phyloP scores from a whole-genome alignment of 1,140 invertebrate genomes.

The Drosophila ercepeae region DNA sequence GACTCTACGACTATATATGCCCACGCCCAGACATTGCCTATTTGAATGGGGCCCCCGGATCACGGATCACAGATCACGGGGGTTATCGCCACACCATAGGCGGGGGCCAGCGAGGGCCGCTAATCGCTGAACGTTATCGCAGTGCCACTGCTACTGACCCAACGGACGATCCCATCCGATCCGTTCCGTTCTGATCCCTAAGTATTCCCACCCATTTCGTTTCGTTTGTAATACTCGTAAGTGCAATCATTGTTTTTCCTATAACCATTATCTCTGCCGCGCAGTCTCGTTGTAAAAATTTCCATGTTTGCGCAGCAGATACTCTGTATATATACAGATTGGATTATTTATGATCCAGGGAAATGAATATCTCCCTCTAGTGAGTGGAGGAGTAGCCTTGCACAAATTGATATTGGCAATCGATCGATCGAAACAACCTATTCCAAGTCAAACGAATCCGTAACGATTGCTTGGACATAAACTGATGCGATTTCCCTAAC shows the following conservation, averaged over 20 bases:
- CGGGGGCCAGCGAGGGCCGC: slow-evolving; percentile 37
- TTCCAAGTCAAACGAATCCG: neutral
- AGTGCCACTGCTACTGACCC: slow-evolving; percentile 49
- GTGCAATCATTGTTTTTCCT: slow-evolving; percentile 59
- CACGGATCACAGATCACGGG: no score
- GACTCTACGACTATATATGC: neutral
- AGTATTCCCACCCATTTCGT: neutral
- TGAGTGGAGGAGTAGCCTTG: neutral
- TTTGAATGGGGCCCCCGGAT: slow-evolving; percentile 47
- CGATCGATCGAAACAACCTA: slow-evolving; percentile 20
- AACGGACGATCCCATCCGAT: slow-evolving; percentile 24
- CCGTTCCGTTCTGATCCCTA: slow-evolving; percentile 1
- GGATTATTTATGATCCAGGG: slow-evolving; percentile 32
- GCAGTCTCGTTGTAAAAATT: slow-evolving; percentile 72
- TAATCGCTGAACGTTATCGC: slow-evolving; percentile 62
- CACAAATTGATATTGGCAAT: slow-evolving; percentile 67
- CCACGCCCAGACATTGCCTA: slow-evolving; percentile 25
- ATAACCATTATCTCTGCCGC: slow-evolving; percentile 47
- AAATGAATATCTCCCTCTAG: slow-evolving; percentile 42
- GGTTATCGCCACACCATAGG: slow-evolving; percentile 21
- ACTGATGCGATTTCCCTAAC: no score
- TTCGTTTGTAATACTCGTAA: slow-evolving; percentile 59
- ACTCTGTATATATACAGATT: slow-evolving; percentile 15
- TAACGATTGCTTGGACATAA: neutral
- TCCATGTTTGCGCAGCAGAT: slow-evolving; percentile 65